Conservation (phyloP, 2,113 vertebrate genomes). For the Oostethus manadensis region DNA sequence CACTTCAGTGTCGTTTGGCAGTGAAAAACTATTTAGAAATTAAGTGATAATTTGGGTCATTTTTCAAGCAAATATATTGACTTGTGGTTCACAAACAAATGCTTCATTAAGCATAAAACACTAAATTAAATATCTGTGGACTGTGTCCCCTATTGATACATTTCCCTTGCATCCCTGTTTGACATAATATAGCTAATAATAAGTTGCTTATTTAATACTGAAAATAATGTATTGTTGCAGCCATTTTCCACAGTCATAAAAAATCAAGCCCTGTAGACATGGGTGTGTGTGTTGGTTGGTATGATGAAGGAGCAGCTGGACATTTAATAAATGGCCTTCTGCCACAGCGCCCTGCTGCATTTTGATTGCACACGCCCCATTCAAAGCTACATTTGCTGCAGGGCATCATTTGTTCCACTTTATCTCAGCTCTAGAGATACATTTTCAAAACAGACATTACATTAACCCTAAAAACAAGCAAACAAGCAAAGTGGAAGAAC, state of each 20-base stretch:
- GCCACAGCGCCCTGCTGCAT: constrained; percentile 39
- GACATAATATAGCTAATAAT: background rate
- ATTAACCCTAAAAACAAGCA: constrained; percentile 39
- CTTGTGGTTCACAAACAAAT: background rate
- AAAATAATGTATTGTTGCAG: background rate
- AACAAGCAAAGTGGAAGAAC: constrained; percentile 40
- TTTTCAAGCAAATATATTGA: background rate
- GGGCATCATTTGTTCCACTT: constrained; percentile 66
- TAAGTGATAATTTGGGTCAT: background rate
- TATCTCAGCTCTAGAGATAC: constrained; percentile 55
- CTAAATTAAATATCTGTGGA: background rate
- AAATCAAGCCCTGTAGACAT: constrained; percentile 15
- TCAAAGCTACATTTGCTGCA: constrained; percentile 62
- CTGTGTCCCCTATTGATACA: background rate
- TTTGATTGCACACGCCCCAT: constrained; percentile 41
- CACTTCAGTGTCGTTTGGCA: background rate
- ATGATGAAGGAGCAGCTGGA: constrained; percentile 49
- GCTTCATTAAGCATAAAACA: background rate
- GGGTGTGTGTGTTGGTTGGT: constrained; percentile 20
- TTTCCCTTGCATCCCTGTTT: background rate
- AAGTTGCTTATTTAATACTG: background rate
- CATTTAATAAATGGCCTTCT: constrained; percentile 59
- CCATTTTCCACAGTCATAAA: background rate
- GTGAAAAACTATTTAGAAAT: background rate
- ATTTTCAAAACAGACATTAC: constrained; percentile 52